phyloP scores from a whole-genome alignment of 2,113 vertebrate species.

The Nothobranchius furzeri region DNA sequence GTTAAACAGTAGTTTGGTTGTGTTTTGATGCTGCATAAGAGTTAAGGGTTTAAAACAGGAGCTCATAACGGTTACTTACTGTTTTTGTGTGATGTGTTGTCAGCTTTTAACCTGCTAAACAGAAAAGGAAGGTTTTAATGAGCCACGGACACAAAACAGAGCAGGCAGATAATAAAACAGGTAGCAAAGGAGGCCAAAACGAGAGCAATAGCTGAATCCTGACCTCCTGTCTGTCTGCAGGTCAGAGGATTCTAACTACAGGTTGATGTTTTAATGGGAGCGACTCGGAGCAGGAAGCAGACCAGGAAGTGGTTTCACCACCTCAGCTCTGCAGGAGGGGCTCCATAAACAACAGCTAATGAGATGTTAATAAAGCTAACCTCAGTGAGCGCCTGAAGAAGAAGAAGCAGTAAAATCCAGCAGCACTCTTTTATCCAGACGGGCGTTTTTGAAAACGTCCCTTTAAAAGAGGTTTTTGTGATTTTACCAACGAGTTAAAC shows the following conservation, averaged over 20 bases:
- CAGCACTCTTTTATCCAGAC: too few species aligned
- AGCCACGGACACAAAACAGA: constrained; percentile 13
- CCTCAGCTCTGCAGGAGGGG: constrained; percentile 46
- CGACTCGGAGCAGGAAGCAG: constrained; percentile 18
- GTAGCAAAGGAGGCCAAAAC: neutral
- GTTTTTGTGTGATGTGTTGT: constrained; percentile 16
- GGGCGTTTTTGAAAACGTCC: too few species aligned
- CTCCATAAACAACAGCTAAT: constrained; percentile 51
- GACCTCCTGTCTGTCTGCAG: constrained; percentile 1
- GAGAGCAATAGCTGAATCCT: neutral
- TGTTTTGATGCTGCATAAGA: neutral
- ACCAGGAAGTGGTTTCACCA: constrained; percentile 48
- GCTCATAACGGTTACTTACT: constrained; percentile 43
- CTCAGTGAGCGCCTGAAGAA: constrained; percentile 18
- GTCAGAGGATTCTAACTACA: constrained; percentile 18
- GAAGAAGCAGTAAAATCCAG: too few species aligned
- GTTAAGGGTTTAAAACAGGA: neutral
- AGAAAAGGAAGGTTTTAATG: constrained; percentile 15
- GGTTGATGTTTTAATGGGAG: constrained; percentile 42
- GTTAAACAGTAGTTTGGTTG: too few species aligned
- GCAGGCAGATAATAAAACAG: constrained; percentile 17
- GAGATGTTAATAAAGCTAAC: constrained; percentile 50
- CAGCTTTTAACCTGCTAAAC: constrained; percentile 66
- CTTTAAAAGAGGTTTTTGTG: too few species aligned
- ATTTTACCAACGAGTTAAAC: too few species aligned